Conservation (phyloP, 2,113 vertebrate species). For the Pangasianodon gigas region DNA sequence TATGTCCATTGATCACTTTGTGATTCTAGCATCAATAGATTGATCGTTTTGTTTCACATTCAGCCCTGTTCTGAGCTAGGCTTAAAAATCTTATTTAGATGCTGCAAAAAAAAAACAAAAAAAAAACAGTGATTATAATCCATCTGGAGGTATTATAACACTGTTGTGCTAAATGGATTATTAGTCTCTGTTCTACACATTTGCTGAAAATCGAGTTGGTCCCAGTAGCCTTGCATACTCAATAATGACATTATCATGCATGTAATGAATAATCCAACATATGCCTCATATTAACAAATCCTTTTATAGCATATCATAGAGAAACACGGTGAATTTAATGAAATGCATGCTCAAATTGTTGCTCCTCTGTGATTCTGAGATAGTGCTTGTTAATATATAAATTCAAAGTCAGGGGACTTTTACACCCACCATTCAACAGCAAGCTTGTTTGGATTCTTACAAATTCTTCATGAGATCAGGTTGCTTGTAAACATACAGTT, state of each 20-base stretch:
- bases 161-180: slow-evolving; percentile 46
- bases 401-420: slow-evolving; percentile 29
- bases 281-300: slow-evolving; percentile 55
- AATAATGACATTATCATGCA: slow-evolving; percentile 58
- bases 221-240: slow-evolving; percentile 44
- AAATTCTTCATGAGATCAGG: background rate
- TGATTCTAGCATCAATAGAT: slow-evolving; percentile 40
- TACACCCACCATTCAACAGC: slow-evolving; percentile 3
- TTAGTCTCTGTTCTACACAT: slow-evolving; percentile 38
- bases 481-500: too few relatives aligned
- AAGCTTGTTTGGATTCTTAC: slow-evolving; percentile 17
- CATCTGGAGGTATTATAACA: slow-evolving; percentile 41
- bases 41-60: slow-evolving; percentile 13
- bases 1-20: slow-evolving; percentile 50
- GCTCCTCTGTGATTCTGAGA: slow-evolving; percentile 37
- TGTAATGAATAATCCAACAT: slow-evolving; percentile 56
- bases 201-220: slow-evolving; percentile 41
- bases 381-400: slow-evolving; percentile 37
- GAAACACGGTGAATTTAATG: slow-evolving; percentile 48
- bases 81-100: slow-evolving; percentile 38
- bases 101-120: background rate
- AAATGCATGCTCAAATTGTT: slow-evolving; percentile 35
- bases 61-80: slow-evolving; percentile 26
- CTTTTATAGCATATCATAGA: slow-evolving; percentile 50
- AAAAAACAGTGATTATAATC: slow-evolving; percentile 22